Base-by-base conservation (phyloP, 1,140 invertebrate species). In the Diachasmimorpha longicaudata region DNA sequence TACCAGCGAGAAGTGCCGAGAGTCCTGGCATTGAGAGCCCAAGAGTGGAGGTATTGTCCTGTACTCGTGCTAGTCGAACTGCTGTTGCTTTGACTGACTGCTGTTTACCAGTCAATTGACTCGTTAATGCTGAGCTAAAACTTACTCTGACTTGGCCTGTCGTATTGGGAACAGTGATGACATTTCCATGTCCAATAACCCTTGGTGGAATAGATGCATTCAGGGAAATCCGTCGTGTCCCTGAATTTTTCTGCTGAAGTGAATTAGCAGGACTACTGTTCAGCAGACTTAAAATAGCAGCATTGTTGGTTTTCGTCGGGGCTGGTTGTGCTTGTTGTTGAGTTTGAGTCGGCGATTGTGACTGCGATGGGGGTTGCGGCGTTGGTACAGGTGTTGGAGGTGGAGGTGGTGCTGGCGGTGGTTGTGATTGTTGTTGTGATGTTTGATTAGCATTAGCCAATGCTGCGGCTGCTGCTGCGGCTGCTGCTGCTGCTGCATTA, bases 231-330 rank as follows among this genome's bases (percentile, higher is more conserved):
- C 86, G 85, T 74, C 84, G 81, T 0, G 84, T 83, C 75, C 66
- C 66, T 39, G 86, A 86, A 66, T 81, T 80, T 79, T 88, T 88
- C 74, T 86, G 87, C 70, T 86, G 88, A 48, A 82, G 77, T 71
- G 88, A 80, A 83, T 89, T 91, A 10, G 93, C 93, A 48, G 93
- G 93, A 55, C 92, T 93, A 81, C 93, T 94, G 81, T 94, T 94
- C 74, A 95, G 84, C 76, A 94, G 82, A 86, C 93, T 94, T 73
- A 94, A 88, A 81, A 94, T 94, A 11, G 93, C 93, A 11, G 93
- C 91, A 82, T 94, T 94, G 80, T 85, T 91, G 44, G 84, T 84
- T 70, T 87, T 87, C 63, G 83, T 86, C 42, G 85, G 67, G 75
- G 66, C 4, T 68, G 25, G 39, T 83, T 79, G 88, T 91, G 52